Evolutionary conservation across 2,797 vertebrate genomes (phyloP).

Genomic region (Tachyglossus aculeatus): DNA sequence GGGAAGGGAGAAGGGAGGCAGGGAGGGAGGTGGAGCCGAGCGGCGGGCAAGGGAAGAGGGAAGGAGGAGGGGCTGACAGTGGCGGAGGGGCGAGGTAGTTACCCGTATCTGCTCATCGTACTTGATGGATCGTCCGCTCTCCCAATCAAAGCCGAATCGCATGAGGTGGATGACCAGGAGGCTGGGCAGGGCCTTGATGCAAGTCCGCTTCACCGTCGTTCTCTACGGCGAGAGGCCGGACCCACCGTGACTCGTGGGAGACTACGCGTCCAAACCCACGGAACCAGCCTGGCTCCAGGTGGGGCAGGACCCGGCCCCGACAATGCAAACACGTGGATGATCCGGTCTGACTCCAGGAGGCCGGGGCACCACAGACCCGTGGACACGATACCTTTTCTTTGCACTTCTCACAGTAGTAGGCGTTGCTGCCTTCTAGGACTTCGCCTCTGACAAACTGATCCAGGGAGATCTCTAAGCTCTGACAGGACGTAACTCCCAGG

Average conservation of each 20-base stretch:
- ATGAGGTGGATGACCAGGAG: constrained; percentile 97
- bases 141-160: constrained; percentile 99
- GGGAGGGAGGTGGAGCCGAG: too few species aligned
- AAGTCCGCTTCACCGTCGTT: constrained; percentile 96
- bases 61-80: not conserved
- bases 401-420: constrained; percentile 99
- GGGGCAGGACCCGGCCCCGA: not conserved
- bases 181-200: constrained; percentile 94
- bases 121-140: constrained; percentile 97
- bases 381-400: constrained; percentile 90
- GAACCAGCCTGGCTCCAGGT: too few species aligned
- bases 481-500: constrained; percentile 96
- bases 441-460: constrained; percentile 99
- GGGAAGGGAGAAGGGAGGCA: too few species aligned
- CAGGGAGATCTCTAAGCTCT: constrained; percentile 96
- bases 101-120: constrained; percentile 98
- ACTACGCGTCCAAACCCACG: too few species aligned
- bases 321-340: not conserved
- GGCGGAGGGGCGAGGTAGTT: constrained; percentile 20
- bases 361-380: too few species aligned
- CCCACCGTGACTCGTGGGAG: too few species aligned
- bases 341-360: not conserved
- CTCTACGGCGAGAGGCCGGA: constrained; percentile 80
- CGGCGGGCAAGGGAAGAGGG: too few species aligned
- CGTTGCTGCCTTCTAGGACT: constrained; percentile 97